These are phyloP conservation scores for Corvus moneduloides DNA, from an alignment of 2,113 vertebrate genomes.

Conservation along the genomic window DNA sequence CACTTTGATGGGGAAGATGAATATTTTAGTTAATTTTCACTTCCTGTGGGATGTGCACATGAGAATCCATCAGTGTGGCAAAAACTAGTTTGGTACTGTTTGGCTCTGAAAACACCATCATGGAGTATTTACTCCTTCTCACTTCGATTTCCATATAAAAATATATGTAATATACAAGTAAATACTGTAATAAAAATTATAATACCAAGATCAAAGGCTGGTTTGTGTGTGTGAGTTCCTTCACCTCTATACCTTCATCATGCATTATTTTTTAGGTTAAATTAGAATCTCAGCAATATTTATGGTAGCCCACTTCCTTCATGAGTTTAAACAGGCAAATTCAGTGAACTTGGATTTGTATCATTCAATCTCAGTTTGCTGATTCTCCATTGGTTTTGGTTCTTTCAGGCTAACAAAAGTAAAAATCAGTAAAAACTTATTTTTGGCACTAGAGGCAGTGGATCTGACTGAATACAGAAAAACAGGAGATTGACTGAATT, in stretches of 20 bases:
- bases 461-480: conserved; percentile 13
- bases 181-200: background rate
- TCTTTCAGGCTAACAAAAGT: background rate
- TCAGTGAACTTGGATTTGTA: background rate
- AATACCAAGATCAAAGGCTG: background rate
- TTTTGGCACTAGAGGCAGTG: conserved; percentile 7
- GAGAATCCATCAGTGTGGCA: background rate
- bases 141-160: background rate
- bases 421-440: conserved; percentile 45
- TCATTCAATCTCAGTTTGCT: background rate
- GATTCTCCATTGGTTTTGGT: background rate
- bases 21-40: background rate
- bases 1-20: background rate
- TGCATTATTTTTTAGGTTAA: background rate
- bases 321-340: background rate
- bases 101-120: background rate
- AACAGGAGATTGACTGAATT: conserved; percentile 35
- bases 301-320: background rate
- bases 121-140: background rate
- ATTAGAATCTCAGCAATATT: background rate
- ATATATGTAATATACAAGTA: background rate
- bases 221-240: background rate
- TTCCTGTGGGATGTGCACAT: background rate
- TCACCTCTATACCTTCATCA: background rate
- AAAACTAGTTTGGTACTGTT: background rate